Evolutionary conservation across 2,888 invertebrate genomes (phyloP).

Genomic region (Caenorhabditis doughertyi): DNA sequence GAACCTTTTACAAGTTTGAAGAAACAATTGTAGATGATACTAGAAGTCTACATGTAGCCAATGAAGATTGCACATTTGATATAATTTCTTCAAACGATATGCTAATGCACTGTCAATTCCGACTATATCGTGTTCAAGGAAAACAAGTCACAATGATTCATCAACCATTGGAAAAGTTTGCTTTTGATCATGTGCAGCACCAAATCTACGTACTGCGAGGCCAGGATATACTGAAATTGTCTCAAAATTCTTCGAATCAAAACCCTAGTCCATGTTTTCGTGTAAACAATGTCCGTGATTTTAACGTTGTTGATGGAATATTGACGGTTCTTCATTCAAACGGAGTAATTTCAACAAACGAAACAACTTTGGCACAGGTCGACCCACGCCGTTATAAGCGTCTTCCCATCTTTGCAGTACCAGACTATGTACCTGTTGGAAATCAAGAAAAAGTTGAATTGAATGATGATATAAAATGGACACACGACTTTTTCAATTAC

Average conservation of each 20-base stretch:
- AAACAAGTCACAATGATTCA: neutral
- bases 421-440: no score
- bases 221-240: no score
- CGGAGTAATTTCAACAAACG: neutral
- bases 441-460: no score
- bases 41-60: neutral
- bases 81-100: neutral
- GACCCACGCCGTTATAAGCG: no score
- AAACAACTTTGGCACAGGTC: neutral
- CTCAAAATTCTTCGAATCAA: no score
- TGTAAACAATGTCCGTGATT: neutral
- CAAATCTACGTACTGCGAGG: neutral
- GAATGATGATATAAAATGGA: no score
- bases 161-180: neutral
- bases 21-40: neutral
- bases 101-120: constrained; percentile 2
- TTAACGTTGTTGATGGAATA: neutral
- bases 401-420: no score
- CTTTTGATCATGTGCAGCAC: neutral
- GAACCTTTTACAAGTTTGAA: neutral
- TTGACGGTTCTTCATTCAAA: neutral
- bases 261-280: no score
- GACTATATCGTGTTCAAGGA: neutral
- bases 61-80: neutral
- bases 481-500: no score